phyloP scores from a whole-genome alignment of 1,140 invertebrate genomes.

The Dolichoris vasculosae region DNA sequence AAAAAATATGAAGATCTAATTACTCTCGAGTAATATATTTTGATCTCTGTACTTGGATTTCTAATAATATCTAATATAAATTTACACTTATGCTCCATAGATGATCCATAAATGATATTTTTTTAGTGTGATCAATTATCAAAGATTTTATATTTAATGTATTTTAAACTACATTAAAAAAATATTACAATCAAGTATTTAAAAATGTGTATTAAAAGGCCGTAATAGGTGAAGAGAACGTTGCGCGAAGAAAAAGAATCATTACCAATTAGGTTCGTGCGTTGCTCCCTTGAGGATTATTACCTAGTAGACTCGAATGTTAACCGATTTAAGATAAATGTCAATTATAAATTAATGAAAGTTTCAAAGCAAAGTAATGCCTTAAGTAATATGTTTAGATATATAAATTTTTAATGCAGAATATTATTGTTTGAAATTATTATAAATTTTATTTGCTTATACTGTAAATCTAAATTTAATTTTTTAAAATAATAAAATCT shows the following conservation, averaged over 20 bases:
- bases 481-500: neutral
- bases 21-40: neutral
- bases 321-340: constrained; percentile 18
- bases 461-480: neutral
- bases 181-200: neutral
- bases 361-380: neutral
- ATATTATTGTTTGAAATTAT: neutral
- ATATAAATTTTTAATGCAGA: neutral
- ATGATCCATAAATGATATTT: too few species aligned
- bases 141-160: too few species aligned
- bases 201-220: neutral
- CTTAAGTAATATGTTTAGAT: neutral
- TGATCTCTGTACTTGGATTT: neutral
- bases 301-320: neutral
- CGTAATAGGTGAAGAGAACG: neutral
- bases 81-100: too few species aligned
- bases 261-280: constrained; percentile 17
- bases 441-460: neutral
- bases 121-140: too few species aligned
- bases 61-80: constrained; percentile 20
- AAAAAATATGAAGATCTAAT: neutral
- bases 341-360: constrained; percentile 17
- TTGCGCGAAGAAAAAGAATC: constrained; percentile 3
- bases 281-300: constrained; percentile 19
- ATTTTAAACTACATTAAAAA: too few species aligned